Evolutionary conservation across 2,113 vertebrate species (phyloP), one percentile per base, ranked within the genome.

Genomic region (Serilophus lunatus): DNA sequence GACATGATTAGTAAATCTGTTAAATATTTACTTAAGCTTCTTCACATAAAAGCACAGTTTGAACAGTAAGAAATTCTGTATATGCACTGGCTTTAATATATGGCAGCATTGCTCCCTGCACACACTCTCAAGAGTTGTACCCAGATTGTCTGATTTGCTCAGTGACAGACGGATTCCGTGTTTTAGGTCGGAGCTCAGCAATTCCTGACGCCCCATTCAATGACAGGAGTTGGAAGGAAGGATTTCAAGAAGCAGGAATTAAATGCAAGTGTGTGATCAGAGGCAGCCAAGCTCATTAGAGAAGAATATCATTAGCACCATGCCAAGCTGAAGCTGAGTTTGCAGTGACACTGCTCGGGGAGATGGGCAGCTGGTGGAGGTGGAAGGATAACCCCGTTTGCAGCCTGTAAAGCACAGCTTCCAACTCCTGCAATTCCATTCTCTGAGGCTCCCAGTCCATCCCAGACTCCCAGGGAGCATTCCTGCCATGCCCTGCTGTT

Each of bases 201-300:
- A 11, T 7, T 84, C 69, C 65, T 49, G 40, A 23, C 1, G 3
- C 18, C 59, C 74, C 54, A 1, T 25, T 17, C 77, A 44, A 12
- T 3, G 54, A 10, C 60, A 88, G 20, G 26, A 74, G 79, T 2
- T n/a, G 63, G 47, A 56, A 38, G 66, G 40, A 4, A 82, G 45
- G 33, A 79, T 80, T 71, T 66, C 24, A 64, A 83, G 70, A 72
- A 29, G 66, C 64, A 86, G 42, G 60, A 87, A 95, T 70, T 5
- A 60, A 53, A 71, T 6, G 0, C 13, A 25, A 82, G 26, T 7
- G 29, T 16, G 79, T 54, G 66, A 50, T 68, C 51, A 75, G 74
- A 81, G 57, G 25, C 40, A 93, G 33, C 26, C 44, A 45, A 82
- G 68, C n/a, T 95, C 60, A 42, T 82, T 60, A 24, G 2, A 71